Evolutionary conservation across 2,888 invertebrate species (phyloP).

Genomic region (Spicauda simplicius): DNA sequence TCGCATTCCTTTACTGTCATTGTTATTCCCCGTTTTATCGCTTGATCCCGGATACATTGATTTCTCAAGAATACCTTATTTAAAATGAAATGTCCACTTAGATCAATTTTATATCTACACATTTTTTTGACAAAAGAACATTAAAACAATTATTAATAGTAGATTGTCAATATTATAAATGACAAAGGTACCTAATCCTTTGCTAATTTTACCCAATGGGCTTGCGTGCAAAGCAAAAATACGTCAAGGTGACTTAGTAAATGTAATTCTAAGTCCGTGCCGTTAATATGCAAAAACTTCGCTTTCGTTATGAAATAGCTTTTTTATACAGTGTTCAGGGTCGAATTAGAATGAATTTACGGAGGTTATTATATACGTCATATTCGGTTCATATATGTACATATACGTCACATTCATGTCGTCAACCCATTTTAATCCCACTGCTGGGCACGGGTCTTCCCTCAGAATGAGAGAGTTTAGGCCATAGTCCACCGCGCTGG

Average conservation of each 20-base stretch:
- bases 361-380: slow-evolving; percentile 8
- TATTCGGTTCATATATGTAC: not conserved
- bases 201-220: slow-evolving; percentile 24
- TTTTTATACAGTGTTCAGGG: slow-evolving; percentile 33
- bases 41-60: too few species aligned
- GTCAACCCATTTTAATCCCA: too few species aligned
- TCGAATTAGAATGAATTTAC: slow-evolving; percentile 20
- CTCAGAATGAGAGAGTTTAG: too few species aligned
- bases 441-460: too few species aligned
- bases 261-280: slow-evolving; percentile 25
- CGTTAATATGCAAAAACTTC: slow-evolving; percentile 36
- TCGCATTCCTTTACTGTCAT: too few species aligned
- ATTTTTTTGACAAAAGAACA: too few species aligned
- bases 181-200: not conserved
- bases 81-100: too few species aligned
- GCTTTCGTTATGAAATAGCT: slow-evolving; percentile 25
- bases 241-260: slow-evolving; percentile 40
- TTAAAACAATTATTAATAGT: not conserved
- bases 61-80: too few species aligned
- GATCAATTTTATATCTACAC: too few species aligned
- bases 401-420: too few species aligned
- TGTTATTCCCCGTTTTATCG: too few species aligned
- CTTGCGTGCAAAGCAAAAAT: slow-evolving; percentile 39
- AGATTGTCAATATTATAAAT: slow-evolving; percentile 13
- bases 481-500: too few species aligned